These are phyloP conservation scores for Enteromius anoplus DNA, from an alignment of 2,797 vertebrate genomes.

Conservation along the genomic window DNA sequence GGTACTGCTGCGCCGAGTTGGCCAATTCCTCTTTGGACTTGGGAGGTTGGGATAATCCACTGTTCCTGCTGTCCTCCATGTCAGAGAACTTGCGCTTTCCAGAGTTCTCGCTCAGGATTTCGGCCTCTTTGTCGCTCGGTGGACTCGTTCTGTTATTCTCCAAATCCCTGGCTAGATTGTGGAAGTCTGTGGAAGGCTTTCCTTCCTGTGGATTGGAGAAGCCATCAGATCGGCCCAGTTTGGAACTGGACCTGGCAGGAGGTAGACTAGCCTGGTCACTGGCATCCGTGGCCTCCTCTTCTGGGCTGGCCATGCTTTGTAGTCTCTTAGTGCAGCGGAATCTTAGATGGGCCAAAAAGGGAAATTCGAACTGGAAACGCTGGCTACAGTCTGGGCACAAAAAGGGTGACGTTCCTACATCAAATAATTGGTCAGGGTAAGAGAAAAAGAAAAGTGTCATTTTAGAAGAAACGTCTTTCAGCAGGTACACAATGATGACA, in stretches of 20 bases:
- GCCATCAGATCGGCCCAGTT: constrained; percentile 74
- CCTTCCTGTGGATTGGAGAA: constrained; percentile 72
- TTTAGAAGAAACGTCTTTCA: not conserved
- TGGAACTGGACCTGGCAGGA: constrained; percentile 72
- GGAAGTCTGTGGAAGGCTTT: constrained; percentile 95
- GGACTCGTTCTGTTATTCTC: constrained; percentile 85
- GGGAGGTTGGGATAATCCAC: constrained; percentile 71
- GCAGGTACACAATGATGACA: not conserved
- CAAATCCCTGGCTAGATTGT: constrained; percentile 92
- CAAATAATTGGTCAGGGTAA: not conserved
- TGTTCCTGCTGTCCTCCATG: constrained; percentile 69
- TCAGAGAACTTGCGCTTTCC: constrained; percentile 88
- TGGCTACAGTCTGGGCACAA: constrained; percentile 93
- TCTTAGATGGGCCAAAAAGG: constrained; percentile 89
- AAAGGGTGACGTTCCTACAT: constrained; percentile 82
- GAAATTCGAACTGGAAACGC: constrained; percentile 95
- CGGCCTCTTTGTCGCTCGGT: constrained; percentile 81
- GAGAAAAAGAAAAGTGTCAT: not conserved
- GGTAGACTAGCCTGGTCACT: constrained; percentile 61
- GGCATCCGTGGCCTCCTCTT: constrained; percentile 77
- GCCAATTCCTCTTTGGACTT: constrained; percentile 89
- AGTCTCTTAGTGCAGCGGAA: constrained; percentile 95
- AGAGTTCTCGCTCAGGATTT: constrained; percentile 78
- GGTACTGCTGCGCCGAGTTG: constrained; percentile 87
- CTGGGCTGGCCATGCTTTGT: constrained; percentile 73